Conservation (phyloP, 2,888 invertebrate species). For the Lasius platythorax region DNA sequence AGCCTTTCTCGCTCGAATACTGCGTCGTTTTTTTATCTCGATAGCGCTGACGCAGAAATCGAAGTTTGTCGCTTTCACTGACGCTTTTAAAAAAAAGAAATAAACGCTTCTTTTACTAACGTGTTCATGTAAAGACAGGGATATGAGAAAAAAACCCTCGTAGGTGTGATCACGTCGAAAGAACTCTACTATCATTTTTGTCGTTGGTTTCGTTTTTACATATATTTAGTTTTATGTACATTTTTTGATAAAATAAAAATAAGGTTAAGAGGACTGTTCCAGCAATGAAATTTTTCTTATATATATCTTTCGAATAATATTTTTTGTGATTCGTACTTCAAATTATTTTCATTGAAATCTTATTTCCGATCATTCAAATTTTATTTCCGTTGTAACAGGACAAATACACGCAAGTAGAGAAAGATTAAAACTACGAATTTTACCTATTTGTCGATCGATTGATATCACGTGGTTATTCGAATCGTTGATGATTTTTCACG, state of each 20-base stretch:
- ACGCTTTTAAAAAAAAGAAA: conserved; percentile 13
- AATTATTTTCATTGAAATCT: not conserved
- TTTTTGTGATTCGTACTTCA: not conserved
- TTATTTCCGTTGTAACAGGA: not conserved
- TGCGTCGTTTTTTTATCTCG: not conserved
- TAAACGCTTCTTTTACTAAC: not conserved
- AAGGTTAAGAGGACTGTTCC: not conserved
- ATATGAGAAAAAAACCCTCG: not conserved
- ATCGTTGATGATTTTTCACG: not conserved
- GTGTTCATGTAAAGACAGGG: not conserved
- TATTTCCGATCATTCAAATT: not conserved
- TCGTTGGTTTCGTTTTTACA: not conserved
- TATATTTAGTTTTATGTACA: not conserved
- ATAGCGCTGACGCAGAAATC: conserved; percentile 47
- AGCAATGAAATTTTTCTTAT: not conserved
- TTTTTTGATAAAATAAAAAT: not conserved
- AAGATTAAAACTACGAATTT: not conserved
- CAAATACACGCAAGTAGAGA: not conserved
- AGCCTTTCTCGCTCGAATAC: conserved; percentile 45
- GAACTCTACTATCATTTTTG: not conserved
- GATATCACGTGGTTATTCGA: not conserved
- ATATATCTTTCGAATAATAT: not conserved
- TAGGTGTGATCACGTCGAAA: not conserved
- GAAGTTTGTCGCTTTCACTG: conserved; percentile 50
- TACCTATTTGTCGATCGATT: not conserved